Percentiles rank a stretch among this genome's conserved stretches.
phyloP scores from a whole-genome alignment of 35 echinoderm and acorn worm species.

The Heliocidaris tuberculata region DNA sequence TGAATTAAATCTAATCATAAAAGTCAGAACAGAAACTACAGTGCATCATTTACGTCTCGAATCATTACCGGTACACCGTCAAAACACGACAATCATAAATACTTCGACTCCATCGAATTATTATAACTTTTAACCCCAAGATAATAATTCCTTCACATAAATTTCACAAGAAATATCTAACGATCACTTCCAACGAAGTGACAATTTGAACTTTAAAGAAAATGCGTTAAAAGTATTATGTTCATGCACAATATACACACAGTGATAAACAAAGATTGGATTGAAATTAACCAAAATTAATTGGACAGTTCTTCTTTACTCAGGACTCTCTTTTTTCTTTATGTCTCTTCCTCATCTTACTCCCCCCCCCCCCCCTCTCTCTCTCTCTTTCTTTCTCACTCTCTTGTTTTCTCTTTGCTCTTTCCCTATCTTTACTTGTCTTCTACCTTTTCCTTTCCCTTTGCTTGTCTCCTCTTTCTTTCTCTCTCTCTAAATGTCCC shows the following conservation, averaged over 20 bases:
- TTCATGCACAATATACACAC: neutral
- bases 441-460: no score
- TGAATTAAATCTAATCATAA: neutral
- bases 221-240: neutral
- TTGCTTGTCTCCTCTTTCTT: neutral
- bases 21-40: neutral
- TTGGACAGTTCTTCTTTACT: no score
- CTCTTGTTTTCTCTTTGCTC: no score
- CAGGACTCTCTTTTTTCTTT: neutral
- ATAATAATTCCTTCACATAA: neutral
- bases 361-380: neutral
- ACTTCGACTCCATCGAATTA: neutral
- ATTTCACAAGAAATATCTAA: neutral
- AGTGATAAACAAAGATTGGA: neutral
- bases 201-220: neutral
- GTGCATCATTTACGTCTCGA: neutral
- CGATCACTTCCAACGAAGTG: neutral
- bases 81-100: neutral
- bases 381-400: neutral
- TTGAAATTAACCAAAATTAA: neutral
- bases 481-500: no score
- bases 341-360: no score
- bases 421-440: neutral
- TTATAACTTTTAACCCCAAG: neutral
- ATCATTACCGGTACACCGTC: neutral